Percentiles rank a stretch among this genome's conserved stretches.
Evolutionary conservation across 2,113 vertebrate genomes (phyloP).

Genomic region (Serranochromis macrocephalus): DNA sequence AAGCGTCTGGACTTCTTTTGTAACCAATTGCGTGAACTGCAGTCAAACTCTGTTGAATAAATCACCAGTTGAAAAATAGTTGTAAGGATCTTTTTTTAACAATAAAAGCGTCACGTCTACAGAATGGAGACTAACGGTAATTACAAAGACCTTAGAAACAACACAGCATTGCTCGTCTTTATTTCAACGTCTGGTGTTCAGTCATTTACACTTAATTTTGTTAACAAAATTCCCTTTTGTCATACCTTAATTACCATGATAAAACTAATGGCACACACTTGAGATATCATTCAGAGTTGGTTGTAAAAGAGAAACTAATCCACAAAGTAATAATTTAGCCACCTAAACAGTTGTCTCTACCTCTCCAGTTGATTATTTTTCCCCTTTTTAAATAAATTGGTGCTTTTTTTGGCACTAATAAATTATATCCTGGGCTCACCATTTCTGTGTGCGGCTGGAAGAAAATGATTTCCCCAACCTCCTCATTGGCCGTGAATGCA

Average conservation of each 20-base stretch:
- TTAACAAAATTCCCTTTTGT: background rate
- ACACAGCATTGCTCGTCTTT: background rate
- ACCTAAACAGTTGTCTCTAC: background rate
- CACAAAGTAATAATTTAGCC: background rate
- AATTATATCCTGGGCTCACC: background rate
- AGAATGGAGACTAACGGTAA: background rate
- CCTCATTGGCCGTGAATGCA: slow-evolving; percentile 30
- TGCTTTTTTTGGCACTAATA: background rate
- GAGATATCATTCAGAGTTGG: background rate
- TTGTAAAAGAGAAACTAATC: background rate
- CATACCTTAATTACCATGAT: slow-evolving; percentile 5
- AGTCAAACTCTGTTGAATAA: background rate
- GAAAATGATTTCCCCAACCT: slow-evolving; percentile 45
- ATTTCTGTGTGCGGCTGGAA: background rate
- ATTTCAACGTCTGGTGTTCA: background rate
- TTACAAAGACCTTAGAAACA: background rate
- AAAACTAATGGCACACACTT: background rate
- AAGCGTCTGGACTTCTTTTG: background rate
- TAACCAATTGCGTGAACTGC: background rate
- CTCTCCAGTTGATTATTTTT: background rate
- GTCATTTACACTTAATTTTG: background rate
- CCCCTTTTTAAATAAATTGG: background rate
- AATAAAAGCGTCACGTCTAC: background rate
- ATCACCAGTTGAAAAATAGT: background rate
- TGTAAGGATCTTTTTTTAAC: background rate